These are phyloP conservation scores for Rhamnusium bicolor DNA, from an alignment of 2,888 invertebrate genomes.

Conservation along the genomic window DNA sequence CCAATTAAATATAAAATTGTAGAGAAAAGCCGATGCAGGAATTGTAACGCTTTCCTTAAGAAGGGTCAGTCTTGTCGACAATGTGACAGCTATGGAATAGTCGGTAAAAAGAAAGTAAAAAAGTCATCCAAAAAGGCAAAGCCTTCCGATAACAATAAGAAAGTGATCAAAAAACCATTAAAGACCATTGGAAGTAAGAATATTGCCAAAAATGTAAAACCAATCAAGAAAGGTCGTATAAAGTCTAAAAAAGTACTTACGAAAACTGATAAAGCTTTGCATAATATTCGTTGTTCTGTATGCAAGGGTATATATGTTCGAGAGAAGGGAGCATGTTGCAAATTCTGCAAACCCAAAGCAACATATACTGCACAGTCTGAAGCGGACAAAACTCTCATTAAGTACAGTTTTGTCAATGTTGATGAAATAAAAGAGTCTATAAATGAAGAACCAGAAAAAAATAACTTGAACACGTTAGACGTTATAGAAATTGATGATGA, in stretches of 20 bases:
- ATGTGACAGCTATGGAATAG: not conserved
- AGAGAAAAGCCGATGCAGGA: too few relatives aligned
- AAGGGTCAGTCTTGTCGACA: not conserved
- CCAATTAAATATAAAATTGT: not conserved
- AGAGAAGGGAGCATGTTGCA: not conserved
- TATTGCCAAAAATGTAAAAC: not conserved
- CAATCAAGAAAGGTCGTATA: not conserved
- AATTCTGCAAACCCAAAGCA: not conserved
- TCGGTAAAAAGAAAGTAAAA: not conserved
- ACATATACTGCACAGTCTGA: not conserved
- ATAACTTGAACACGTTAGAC: not conserved
- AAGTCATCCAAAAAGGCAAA: not conserved
- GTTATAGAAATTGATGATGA: not conserved
- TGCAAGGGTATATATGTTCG: not conserved
- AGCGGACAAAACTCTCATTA: not conserved
- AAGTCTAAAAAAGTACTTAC: not conserved
- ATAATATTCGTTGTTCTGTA: not conserved
- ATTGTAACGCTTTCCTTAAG: not conserved
- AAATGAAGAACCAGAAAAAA: not conserved
- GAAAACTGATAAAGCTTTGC: not conserved
- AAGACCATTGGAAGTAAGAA: not conserved
- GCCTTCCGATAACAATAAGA: not conserved
- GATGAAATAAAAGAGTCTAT: not conserved
- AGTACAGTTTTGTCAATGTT: not conserved
- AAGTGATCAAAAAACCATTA: not conserved